Evolutionary conservation across 2,888 invertebrate genomes (phyloP).

Genomic region (Escarpia spicata): DNA sequence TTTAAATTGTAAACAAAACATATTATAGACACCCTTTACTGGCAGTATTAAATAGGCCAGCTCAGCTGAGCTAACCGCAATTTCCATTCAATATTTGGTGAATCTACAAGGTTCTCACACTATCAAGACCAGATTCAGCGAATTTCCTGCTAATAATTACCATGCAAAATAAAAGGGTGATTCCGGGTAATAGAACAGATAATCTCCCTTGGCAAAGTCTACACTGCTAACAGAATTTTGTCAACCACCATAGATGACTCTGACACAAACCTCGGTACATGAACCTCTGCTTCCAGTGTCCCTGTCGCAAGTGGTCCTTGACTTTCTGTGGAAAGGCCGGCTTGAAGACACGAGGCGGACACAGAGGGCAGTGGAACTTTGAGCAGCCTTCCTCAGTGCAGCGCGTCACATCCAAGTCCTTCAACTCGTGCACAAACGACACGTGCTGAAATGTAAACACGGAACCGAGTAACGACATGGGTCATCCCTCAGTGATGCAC

Average conservation of each 20-base stretch:
- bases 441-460: neutral
- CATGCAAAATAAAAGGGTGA: no score
- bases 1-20: no score
- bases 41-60: no score
- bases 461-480: neutral
- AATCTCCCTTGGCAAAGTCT: no score
- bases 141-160: no score
- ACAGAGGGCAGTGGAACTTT: neutral
- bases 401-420: neutral
- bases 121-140: no score
- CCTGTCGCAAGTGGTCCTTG: neutral
- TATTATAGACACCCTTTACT: no score
- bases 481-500: neutral
- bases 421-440: constrained; percentile 1
- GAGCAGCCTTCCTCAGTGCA: neutral
- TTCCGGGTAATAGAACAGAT: no score
- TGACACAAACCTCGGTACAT: constrained; percentile 6
- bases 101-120: no score
- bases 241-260: neutral
- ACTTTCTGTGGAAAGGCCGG: neutral
- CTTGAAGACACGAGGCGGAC: neutral
- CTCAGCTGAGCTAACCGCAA: no score
- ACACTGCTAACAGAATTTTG: neutral
- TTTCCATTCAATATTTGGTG: no score
- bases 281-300: neutral